Percentiles rank a stretch among this genome's conserved stretches.
phyloP scores from a whole-genome alignment of 2,113 vertebrate genomes.

The Poicephalus meyeri region DNA sequence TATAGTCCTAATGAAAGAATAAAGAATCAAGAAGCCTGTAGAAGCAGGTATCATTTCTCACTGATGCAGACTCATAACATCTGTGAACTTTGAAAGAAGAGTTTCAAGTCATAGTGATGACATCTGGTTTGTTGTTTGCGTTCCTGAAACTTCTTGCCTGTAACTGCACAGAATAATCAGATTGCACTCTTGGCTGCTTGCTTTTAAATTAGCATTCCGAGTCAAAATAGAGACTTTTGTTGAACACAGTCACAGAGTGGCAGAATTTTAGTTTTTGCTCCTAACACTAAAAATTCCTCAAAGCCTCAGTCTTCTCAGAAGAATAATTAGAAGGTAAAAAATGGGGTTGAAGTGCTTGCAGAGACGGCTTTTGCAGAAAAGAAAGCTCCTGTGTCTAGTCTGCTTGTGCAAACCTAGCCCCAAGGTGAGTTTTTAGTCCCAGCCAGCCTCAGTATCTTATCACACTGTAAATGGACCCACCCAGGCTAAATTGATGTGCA shows the following conservation, averaged over 20 bases:
- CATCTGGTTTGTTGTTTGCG: not conserved
- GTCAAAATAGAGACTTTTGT: not conserved
- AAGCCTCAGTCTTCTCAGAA: not conserved
- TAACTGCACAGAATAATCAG: not conserved
- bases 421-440: not conserved
- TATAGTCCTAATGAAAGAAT: not conserved
- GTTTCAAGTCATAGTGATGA: not conserved
- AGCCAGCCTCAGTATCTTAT: not conserved
- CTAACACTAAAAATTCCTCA: constrained; percentile 5
- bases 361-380: not conserved
- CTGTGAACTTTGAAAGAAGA: not conserved
- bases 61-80: not conserved
- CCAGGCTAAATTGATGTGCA: not conserved
- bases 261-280: not conserved
- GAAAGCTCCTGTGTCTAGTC: not conserved
- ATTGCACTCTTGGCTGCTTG: not conserved
- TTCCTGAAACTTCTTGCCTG: not conserved
- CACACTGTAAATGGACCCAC: not conserved
- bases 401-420: not conserved
- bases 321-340: not conserved
- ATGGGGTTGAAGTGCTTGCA: not conserved
- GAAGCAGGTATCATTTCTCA: not conserved
- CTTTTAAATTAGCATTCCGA: constrained; percentile 15
- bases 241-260: not conserved
- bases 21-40: not conserved